Conservation (phyloP, 2,888 invertebrate species). For the Smittia aterrima region DNA sequence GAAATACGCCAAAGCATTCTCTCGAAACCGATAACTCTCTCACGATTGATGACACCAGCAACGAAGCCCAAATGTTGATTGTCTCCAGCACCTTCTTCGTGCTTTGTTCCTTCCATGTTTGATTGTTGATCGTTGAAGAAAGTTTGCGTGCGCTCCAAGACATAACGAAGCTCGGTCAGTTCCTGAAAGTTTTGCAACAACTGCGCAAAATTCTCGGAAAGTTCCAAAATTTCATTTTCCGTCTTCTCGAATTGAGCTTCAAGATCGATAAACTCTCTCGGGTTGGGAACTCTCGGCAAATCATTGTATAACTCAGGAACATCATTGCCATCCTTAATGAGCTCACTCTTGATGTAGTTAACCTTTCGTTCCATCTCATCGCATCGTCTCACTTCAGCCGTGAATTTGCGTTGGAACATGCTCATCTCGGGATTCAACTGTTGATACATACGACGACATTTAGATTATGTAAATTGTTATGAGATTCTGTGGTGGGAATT, state of each 20-base stretch:
- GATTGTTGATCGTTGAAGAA: constrained; percentile 51
- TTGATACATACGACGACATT: constrained; percentile 44
- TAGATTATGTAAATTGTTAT: not conserved
- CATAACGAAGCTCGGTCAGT: constrained; percentile 85
- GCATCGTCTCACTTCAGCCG: constrained; percentile 77
- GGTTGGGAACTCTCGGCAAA: constrained; percentile 68
- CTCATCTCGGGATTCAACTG: constrained; percentile 76
- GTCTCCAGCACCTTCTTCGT: constrained; percentile 58
- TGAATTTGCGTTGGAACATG: constrained; percentile 80
- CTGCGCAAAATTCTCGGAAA: constrained; percentile 89
- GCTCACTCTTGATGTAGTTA: constrained; percentile 74
- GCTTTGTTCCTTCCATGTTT: constrained; percentile 55
- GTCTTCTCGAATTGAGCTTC: constrained; percentile 92
- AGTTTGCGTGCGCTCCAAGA: constrained; percentile 83
- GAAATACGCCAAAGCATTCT: constrained; percentile 86
- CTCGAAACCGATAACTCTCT: constrained; percentile 79
- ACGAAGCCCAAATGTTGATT: constrained; percentile 65
- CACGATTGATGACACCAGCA: constrained; percentile 79
- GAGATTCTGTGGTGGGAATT: not conserved
- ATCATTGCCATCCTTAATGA: constrained; percentile 70
- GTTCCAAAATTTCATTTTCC: constrained; percentile 90
- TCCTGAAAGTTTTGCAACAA: constrained; percentile 89
- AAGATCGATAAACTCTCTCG: constrained; percentile 72
- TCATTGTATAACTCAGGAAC: constrained; percentile 64
- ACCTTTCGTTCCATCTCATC: constrained; percentile 82